Base-by-base conservation (phyloP, 2,113 vertebrate genomes). In the Neomonachus schauinslandi region DNA sequence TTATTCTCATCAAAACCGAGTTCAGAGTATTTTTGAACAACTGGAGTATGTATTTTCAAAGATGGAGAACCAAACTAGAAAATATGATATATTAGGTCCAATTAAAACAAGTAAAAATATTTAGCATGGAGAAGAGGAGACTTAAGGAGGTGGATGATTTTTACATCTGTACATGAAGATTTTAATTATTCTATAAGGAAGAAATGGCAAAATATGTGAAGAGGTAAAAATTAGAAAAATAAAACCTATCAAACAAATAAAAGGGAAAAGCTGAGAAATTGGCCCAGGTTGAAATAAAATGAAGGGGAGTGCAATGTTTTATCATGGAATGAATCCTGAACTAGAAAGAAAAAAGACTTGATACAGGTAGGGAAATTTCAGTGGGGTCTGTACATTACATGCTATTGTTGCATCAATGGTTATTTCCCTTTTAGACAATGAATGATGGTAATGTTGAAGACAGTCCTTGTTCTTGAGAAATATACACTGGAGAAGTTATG, bases 41-140 rank as follows among this genome's bases (percentile, higher is more conserved):
- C 5, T 88, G 28, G 15, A 74, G n/a, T 92, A 65, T 91, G n/a
- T 88, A 57, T 82, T 94, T 57, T 57, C 19, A 94, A 88, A 76
- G n/a, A 69, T n/a, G 46, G 51, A 77, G 22, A 92, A 55, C 7
- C 22, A 92, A 89, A 83, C 3, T 61, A 84, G 12, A 79, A 88
- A 76, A 80, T 67, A 72, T 79, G 55, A 90, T 59, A n/a, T 55
- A 72, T 55, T 80, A 57, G 16, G 80, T 51, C 5, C 36, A 85
- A 21, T 49, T 72, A 24, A 94, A 96, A 46, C 6, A 94, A 71
- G 42, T 90, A 89, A 84, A 7, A 72, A 71, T 61, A 94, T 55
- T 80, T 86, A 79, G 39, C 26, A 18, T 72, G 42, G 28, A 57
- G 21, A 74, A 82, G 12, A 88, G 10, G 61, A 46, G 33, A 22